Evolutionary conservation across 2,888 invertebrate species (phyloP), one percentile per base, ranked within the genome.

Genomic region (Nomada ruficornis): DNA sequence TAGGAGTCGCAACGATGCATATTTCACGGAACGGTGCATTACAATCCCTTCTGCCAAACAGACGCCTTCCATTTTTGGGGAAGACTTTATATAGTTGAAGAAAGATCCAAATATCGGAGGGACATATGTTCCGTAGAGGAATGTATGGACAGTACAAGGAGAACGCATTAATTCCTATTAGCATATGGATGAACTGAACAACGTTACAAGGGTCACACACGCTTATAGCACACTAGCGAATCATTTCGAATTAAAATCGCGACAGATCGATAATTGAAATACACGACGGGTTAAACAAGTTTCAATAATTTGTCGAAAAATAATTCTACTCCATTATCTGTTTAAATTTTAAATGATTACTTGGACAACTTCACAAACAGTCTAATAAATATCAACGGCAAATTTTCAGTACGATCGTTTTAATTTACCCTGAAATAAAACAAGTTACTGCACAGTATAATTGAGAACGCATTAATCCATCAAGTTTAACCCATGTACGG

Each of bases 101-200:
- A n/a, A 20, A 10, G 10, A 9, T 2, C 11, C 10, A 68, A 82
- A 82, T 64, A 50, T 64, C 72, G 73, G 73, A 47, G 75, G 50
- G 18, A 50, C 26, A 29, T 23, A 50, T 23, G 50, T 36, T 69
- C 36, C 57, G 69, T 57, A 68, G 73, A 70, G 52, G 64, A 71
- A 54, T 54, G 57, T 69, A 44, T 23, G 50, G 59, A 55, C 73
- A 78, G 76, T 80, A 80, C 69, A 57, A 67, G 60, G 69, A 50
- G 67, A 57, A 55, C 62, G 77, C 84, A 80, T 84, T 82, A 83
- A 83, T 83, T 83, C 77, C 62, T 80, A 84, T 84, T 84, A 83
- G 72, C 83, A 83, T 84, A 80, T 72, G 83, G 80, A 83, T 84
- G 80, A 77, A 63, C n/a, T 13, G 77, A 77, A 52, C 36, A 47